Base-by-base conservation (phyloP, 2,888 invertebrate genomes). In the Seira sanloemensis region DNA sequence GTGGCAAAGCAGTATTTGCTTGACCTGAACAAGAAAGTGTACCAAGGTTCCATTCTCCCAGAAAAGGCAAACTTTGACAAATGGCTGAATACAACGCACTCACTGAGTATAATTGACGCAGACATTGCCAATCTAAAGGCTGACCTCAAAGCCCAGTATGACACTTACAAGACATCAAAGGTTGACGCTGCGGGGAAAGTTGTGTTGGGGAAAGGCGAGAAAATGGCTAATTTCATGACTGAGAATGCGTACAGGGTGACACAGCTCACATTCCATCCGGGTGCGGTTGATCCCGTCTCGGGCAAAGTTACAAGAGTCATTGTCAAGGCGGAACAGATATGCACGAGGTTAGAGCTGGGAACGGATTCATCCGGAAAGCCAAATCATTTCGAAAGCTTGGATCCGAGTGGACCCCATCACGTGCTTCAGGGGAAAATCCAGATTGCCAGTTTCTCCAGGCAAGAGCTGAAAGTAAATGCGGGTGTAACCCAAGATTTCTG, bases 21-120 rank as follows among this genome's bases (percentile, higher is more conserved):
- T 27, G 75, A 75, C 0, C n/a, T 75, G 21, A 75, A 65, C 16
- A 9, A 37, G 5, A 65, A 16, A 26, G 5, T 75, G 66, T 66
- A 23, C 23, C 65, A 75, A 18, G 66, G n/a, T 0, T 1, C n/a
- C 1, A 9, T 75, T 1, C 46, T 75, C 1, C 75, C 75, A 0
- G n/a, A n/a, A n/a, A 23, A n/a, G 21, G 23, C 0, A 16, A 1
- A 21, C 19, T 75, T 75, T 9, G 16, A 37, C 9, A 21, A 1
- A 7, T 75, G 66, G 66, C 0, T 66, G 1, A 65, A 7, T 9
- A 25, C 0, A 5, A 0, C 4, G 5, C 18, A 37, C 7, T 5
- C 27, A 1, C 65, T 27, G 37, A 74, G n/a, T 2, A 26, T 74
- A 12, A 23, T 74, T 0, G 74, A 74, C 16, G 65, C 27, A 1